Percentiles rank a stretch among this genome's conserved stretches.
Evolutionary conservation across 1,140 invertebrate species (phyloP).

Genomic region (Dolichoris vasculosae): DNA sequence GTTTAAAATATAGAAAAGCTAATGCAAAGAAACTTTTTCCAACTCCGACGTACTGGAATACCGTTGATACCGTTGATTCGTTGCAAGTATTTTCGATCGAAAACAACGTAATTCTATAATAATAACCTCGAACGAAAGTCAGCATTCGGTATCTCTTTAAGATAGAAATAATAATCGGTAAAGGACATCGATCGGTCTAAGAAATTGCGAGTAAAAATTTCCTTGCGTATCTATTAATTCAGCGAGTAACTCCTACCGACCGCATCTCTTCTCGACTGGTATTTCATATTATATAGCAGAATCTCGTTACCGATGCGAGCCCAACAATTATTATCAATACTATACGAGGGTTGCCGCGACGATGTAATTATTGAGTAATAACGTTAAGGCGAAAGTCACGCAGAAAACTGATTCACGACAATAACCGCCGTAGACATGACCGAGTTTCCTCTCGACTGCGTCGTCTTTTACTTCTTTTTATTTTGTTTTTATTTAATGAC

Average conservation of each 20-base stretch:
- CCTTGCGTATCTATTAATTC: not conserved
- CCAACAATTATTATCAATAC: conserved; percentile 10
- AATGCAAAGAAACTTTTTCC: too few species aligned
- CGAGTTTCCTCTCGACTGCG: conserved; percentile 6
- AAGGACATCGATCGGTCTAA: not conserved
- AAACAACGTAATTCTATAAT: too few species aligned
- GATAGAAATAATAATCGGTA: too few species aligned
- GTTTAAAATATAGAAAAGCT: too few species aligned
- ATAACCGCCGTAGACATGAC: conserved; percentile 13
- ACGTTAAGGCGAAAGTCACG: conserved; percentile 29
- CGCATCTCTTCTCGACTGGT: not conserved
- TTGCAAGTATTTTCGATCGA: too few species aligned
- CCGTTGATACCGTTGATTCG: too few species aligned
- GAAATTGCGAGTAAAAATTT: not conserved
- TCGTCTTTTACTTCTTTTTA: not conserved
- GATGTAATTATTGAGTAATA: conserved; percentile 46
- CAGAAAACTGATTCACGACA: conserved; percentile 22
- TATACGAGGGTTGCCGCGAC: conserved; percentile 1
- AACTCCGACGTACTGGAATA: too few species aligned
- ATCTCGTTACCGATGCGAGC: not conserved
- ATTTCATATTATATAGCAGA: not conserved
- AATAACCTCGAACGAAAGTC: too few species aligned
- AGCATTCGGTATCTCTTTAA: too few species aligned
- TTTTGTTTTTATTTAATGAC: conserved; percentile 13
- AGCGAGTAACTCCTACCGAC: not conserved